Evolutionary conservation across 2,888 invertebrate genomes (phyloP), one percentile per base, ranked within the genome.

Genomic region (Bembecia ichneumoniformis): DNA sequence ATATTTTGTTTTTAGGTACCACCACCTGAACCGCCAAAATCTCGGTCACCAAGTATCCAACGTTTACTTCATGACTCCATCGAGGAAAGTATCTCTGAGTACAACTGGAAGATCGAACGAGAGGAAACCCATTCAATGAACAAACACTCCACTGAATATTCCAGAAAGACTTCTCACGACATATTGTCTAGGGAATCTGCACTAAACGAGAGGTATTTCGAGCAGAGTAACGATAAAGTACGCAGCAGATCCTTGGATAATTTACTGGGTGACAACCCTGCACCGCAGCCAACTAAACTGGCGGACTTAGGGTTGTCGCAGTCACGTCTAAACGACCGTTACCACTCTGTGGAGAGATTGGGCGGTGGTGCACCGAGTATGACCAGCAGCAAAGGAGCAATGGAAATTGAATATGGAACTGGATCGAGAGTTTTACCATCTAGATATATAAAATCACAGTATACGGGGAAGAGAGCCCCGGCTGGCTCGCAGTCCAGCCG

Each of bases 401-500:
- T 90, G 63, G 93, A 93, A 47, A 91, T 92, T 63, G 93, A 93
- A 59, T 93, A 93, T 28, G 90, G 90, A 11, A 88, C 90, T 0
- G 88, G 89, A 13, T 89, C 89, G 1, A 80, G 90, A 0, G 82
- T 73, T 46, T 71, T 87, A 47, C 89, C 89, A 0, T 91, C 92
- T 2, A 88, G 94, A 48, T 95, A 94, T 63, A 94, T 95, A 53
- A 95, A 95, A 74, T 94, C 95, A 0, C 94, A 95, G 69, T 93
- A 95, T 65, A 91, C 92, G 14, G 94, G 94, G 20, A 93, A 94
- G 60, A 89, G 94, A 49, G 93, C 94, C 2, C 91, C 93, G 3
- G 93, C 94, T n/a, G 95, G 95, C 20, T 94, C 95, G 53, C 96
- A 96, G 71, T 95, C 95, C 0, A 94, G 93, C 70, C 91, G 94